Base-by-base conservation (phyloP, 2,113 vertebrate species). In the Leptodactylus fuscus region DNA sequence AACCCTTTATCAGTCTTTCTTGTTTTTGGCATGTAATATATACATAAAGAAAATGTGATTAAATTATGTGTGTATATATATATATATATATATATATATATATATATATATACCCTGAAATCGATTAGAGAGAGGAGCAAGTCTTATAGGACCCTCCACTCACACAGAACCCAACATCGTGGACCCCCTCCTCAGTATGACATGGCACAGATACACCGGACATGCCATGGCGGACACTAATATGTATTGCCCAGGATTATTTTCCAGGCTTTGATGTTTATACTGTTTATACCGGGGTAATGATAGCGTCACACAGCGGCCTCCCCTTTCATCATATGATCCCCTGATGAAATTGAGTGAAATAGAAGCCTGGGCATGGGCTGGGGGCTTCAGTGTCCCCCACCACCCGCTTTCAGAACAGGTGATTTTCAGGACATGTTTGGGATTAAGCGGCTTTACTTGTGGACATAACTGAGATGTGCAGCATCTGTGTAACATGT, bases 191-290 rank as follows among this genome's bases (percentile, higher is more conserved):
- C 53, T 36, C 81, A 71, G 62, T 22, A 8, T 9, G 29, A 27
- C 80, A 81, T 81, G 49, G 80, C 62, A 34, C 20, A 46, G 27
- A 70, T 81, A 81, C 80, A 49, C 62, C 65, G 65, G 16, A 32
- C 81, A 55, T 81, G 11, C 80, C 80, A 81, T 75, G 49, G 34
- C 16, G 48, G 51, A 62, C 51, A 75, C 82, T 75, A 83, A 83
- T 83, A 60, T 75, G 82, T 34, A 75, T 83, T 60, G 71, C 36
- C 70, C 53, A 2, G 65, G 82, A 83, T 75, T 75, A 75, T 46
- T 62, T 83, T 75, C 70, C 69, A 62, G 82, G 34, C 82, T 83
- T 83, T 83, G 82, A 83, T 83, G 82, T 73, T n/a, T 53, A 32
- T 53, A 22, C 27, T 82, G 81, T 82, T 70, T 82, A 38, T 82